A percentile compares a stretch with the other conserved stretches of the same genome.
These are phyloP conservation scores for Sturnus vulgaris DNA, from an alignment of 2,113 vertebrate species.

Conservation along the genomic window DNA sequence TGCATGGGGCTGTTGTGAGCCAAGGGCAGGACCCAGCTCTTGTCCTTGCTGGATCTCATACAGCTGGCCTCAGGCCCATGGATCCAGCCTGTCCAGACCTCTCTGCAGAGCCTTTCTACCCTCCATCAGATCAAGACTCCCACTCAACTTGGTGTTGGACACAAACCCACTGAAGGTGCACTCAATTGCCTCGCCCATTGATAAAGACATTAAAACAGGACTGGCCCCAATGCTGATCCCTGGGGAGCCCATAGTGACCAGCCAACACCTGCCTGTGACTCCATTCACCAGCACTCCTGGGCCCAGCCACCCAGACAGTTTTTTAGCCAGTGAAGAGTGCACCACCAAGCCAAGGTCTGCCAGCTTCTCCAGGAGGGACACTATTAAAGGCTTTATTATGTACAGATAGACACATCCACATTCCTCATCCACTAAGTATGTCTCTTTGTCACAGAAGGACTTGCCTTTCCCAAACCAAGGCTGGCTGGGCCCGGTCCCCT, in stretches of 20 bases:
- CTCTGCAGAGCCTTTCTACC: neutral
- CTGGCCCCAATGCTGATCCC: neutral
- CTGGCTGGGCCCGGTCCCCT: neutral
- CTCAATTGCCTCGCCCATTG: rapidly evolving
- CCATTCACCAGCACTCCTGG: neutral
- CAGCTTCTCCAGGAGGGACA: neutral
- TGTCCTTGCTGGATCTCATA: neutral
- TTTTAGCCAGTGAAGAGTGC: neutral
- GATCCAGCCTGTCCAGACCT: neutral
- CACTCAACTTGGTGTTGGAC: neutral
- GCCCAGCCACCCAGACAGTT: neutral
- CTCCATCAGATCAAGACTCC: neutral
- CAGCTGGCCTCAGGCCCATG: rapidly evolving
- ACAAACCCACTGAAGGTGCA: neutral
- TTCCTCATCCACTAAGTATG: neutral
- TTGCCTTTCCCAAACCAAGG: neutral
- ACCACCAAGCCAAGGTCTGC: neutral
- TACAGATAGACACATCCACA: neutral
- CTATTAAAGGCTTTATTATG: neutral
- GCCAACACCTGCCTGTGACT: neutral
- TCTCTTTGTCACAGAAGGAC: neutral
- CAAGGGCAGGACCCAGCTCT: neutral
- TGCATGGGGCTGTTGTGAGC: neutral
- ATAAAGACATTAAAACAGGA: neutral
- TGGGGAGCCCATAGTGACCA: neutral